Evolutionary conservation across 2,113 vertebrate species (phyloP), one percentile per base, ranked within the genome.

Genomic region (Pteruthius melanotis): DNA sequence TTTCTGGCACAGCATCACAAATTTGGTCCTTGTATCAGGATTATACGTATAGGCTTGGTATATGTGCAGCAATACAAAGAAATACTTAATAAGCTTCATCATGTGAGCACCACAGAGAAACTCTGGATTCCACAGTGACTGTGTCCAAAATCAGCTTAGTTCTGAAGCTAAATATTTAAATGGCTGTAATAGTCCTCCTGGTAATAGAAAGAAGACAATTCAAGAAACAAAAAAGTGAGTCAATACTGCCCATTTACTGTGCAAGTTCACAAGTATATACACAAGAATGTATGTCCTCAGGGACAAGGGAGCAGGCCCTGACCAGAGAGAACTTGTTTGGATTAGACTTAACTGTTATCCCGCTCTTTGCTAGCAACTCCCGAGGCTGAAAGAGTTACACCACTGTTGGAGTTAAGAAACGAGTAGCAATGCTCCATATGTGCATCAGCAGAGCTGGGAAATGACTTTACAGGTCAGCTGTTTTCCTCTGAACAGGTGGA

Each of bases 401-500:
- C 1, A 2, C 7, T 42, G 26, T 9, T 83, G 78, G 56, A 80
- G 54, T 12, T 77, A 64, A 86, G 72, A 85, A 90, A 91, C 1
- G 19, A 83, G 26, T 74, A 74, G 42, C 30, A 61, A 7, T 66
- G 59, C 10, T 90, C 83, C 80, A 49, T 87, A 80, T 89, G 93
- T 78, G 60, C 76, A 45, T 20, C 60, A 52, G 68, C 82, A 80
- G 84, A 93, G 37, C n/a, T 69, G 78, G 84, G 63, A 90, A 45
- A 79, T 53, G 24, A 90, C 45, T 94, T 86, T 86, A 40, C 78
- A 90, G 79, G 71, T 94, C 90, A 96, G 50, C 39, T 90, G n/a
- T 56, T 91, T 79, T 86, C 69, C 42, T 63, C 60, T 64, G 91
- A 97, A 63, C 80, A 88, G 85, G 87, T 95, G 93, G 42, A 78